Base-by-base conservation (phyloP, 2,797 vertebrate genomes). In the Bovichtus variegatus region DNA sequence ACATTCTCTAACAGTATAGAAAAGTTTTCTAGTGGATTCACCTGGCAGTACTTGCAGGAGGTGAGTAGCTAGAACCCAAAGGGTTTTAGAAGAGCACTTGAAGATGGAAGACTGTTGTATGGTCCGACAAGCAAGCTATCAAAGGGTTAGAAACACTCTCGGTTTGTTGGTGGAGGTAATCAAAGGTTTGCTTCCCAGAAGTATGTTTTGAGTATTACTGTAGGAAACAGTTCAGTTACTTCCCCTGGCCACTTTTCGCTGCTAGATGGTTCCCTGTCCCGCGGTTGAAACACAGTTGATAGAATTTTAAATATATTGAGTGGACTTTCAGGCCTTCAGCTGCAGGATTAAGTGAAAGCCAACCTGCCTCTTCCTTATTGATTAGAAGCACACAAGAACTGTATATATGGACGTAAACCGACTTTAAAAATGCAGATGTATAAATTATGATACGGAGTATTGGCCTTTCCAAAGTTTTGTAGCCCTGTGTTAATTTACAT, bases 221-320 rank as follows among this genome's bases (percentile, higher is more conserved):
- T 10, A 60, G 63, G 43, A 55, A 71, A 63, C 15, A 21, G 47
- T 51, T 77, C 16, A 66, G 43, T 68, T 51, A 8, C 34, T 60
- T 74, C 27, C 41, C 43, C 67, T 15, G 10, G 51, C 69, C 27
- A 6, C 25, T 54, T 6, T 15, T 60, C 44, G 4, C 12, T 40
- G 19, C 23, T 34, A n/a, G 40, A 54, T 67, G 54, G 21, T 55
- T 67, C 19, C 15, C 15, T 55, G 23, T 50, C 27, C 57, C 15
- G 41, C 29, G 61, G 55, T 54, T 47, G 23, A 54, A 63, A 68
- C 23, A 40, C 60, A 43, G 49, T 49, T 40, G 21, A 68, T 27
- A 63, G 51, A 9, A 38, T 62, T 59, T 53, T 41, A 27, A 7
- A 16, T 36, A 44, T 36, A 71, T 31, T 34, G 31, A 64, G 38